These are phyloP conservation scores for Nesogale talazaci DNA, from an alignment of 2,113 vertebrate species.

Conservation along the genomic window DNA sequence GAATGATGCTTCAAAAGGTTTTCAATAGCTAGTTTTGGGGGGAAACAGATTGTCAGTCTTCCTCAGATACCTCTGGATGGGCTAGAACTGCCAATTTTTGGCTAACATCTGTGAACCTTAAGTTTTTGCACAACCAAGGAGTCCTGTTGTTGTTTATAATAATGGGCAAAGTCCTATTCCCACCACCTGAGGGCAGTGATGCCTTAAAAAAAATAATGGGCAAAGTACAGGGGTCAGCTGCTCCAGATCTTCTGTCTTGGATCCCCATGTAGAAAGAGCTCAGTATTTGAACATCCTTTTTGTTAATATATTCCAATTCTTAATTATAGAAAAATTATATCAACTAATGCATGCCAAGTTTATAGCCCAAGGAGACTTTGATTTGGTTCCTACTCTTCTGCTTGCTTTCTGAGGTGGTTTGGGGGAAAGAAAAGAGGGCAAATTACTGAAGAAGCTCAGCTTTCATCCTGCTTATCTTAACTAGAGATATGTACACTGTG, in stretches of 20 bases:
- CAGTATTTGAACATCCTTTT: background rate
- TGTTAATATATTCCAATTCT: background rate
- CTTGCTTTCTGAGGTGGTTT: background rate
- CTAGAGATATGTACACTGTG: background rate
- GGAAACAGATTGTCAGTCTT: background rate
- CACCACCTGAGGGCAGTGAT: too few species aligned
- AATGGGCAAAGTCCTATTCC: too few species aligned
- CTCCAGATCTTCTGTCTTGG: too few species aligned
- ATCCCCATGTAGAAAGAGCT: background rate
- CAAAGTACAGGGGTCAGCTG: too few species aligned
- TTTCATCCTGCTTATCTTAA: background rate
- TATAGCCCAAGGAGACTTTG: background rate
- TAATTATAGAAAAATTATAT: constrained; percentile 51
- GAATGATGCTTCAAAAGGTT: background rate
- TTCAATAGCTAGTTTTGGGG: background rate
- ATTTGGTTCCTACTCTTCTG: constrained; percentile 1
- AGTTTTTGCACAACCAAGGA: background rate
- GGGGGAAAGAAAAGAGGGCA: background rate
- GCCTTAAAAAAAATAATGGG: too few species aligned
- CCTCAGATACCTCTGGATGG: background rate
- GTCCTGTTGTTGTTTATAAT: background rate
- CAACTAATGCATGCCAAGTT: background rate
- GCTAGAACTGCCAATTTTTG: background rate
- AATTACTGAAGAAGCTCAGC: background rate
- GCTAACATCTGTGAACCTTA: background rate